Conservation (phyloP, 2,888 invertebrate species). For the Aplocera efformata region DNA sequence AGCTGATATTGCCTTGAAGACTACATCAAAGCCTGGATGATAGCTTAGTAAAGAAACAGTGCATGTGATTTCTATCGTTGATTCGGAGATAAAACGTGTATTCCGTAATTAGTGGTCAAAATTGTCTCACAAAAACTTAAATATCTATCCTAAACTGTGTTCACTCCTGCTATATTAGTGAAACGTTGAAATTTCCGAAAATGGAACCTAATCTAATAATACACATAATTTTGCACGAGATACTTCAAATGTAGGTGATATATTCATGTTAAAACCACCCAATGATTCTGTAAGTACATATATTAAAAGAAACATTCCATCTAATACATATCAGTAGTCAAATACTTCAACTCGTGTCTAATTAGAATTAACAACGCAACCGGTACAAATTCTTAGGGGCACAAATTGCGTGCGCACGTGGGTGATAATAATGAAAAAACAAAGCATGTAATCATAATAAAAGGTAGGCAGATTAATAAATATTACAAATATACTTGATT, state of each 20-base stretch:
- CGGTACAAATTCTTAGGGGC: slow-evolving; percentile 7
- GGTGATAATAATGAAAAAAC: no score
- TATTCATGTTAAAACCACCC: slow-evolving; percentile 1
- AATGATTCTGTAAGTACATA: slow-evolving; percentile 11
- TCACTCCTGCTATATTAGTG: not conserved
- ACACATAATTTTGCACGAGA: slow-evolving; percentile 2
- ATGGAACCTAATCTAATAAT: slow-evolving; percentile 16
- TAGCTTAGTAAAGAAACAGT: slow-evolving; percentile 63
- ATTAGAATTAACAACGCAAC: slow-evolving; percentile 2
- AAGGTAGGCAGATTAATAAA: no score
- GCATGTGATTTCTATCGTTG: slow-evolving; percentile 50
- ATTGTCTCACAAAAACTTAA: not conserved
- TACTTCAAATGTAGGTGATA: slow-evolving; percentile 10
- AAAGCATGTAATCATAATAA: no score
- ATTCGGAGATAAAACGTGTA: slow-evolving; percentile 31
- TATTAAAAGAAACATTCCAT: not conserved
- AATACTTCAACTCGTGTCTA: not conserved
- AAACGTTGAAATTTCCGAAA: slow-evolving; percentile 2
- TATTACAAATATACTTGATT: no score
- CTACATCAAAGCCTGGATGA: slow-evolving; percentile 51
- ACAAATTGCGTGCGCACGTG: slow-evolving; percentile 1
- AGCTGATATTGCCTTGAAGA: slow-evolving; percentile 22
- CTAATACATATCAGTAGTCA: not conserved
- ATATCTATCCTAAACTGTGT: not conserved
- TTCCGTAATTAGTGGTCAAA: slow-evolving; percentile 3